Base-by-base conservation (phyloP, 2,888 invertebrate species). In the Pogonocherus hispidulus region DNA sequence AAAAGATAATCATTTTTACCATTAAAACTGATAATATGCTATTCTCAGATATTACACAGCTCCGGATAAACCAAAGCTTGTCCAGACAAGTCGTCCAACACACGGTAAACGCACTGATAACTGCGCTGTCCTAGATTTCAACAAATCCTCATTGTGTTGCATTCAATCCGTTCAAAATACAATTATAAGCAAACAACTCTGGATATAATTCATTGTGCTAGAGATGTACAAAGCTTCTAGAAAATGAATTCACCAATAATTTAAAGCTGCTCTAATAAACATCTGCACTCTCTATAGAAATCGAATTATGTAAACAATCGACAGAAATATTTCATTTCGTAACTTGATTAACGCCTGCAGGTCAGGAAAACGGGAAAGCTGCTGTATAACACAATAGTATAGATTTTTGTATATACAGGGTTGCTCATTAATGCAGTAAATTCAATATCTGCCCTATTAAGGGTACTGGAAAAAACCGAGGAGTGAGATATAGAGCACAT, bases 81-180 rank as follows among this genome's bases (percentile, higher is more conserved):
- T 44, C 57, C 57, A 44, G 57, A 46, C 44, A 9, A 57, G 57
- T 41, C 14, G 35, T 56, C 20, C 20, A 56, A 20, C 55, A 19
- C 22, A 37, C 57, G 44, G 57, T 46, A 27, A 27, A 57, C 57
- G 57, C 57, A 57, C 65, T 67, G 56, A 67, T 67, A 64, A 65
- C 23, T 65, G 47, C 57, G 67, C 57, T 66, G 70, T 70, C 52
- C 64, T 19, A 65, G 51, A 63, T 71, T 63, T 41, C 52, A 41
- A 37, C 55, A 55, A 37, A 55, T 20, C 55, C 16, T 35, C 41
- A 57, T 57, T 57, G 44, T 57, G 11, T 44, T 46, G 20, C 57
- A 44, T 44, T 57, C 57, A 27, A 57, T 57, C 57, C 41, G 23
- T 14, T 22, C 57, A 57, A 46, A 57, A 57, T 57, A 44, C 46